Evolutionary conservation across 2,797 vertebrate species (phyloP), one percentile per base, ranked within the genome.

Genomic region (Chelmon rostratus): DNA sequence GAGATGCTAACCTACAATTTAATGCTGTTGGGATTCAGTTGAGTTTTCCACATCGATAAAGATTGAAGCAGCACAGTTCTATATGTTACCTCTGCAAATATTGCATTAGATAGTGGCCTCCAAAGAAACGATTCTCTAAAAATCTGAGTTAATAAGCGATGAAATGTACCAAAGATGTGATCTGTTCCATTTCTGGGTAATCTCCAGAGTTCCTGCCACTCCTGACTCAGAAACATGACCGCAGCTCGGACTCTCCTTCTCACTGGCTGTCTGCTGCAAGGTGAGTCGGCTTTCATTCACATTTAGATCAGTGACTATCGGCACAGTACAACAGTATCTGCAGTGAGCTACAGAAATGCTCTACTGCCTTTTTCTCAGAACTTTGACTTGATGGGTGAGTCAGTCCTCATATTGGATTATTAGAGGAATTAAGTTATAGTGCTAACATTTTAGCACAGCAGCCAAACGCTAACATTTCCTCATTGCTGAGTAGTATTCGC

Each of bases 251-350:
- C 6, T 50, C 2, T 82, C 28, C n/a, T 74, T 38, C 31, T 84
- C 12, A 59, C 59, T 35, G 59, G 28, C 40, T 74, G 46, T 37
- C 49, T 87, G 59, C 65, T 70, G 40, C 73, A 44, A 44, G 56
- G 86, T 87, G 44, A 68, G 78, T 65, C n/a, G 1, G 5, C 0
- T 1, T 49, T 40, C 2, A 38, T 33, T 56, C 8, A 28, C 16
- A 12, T 13, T 16, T 50, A 54, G 44, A 49, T 3, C 10, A 61
- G 12, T 58, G 3, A 49, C 21, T 31, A 33, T 25, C 2, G 40
- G 8, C 38, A 37, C 35, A 37, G 35, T 3, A 37, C 35, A 37
- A 4, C 35, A 37, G 35, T 37, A 37, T 37, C 35, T n/a, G n/a
- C n/a, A n/a, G n/a, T n/a, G n/a, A n/a, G n/a, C n/a, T n/a, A n/a